Evolutionary conservation across 2,888 invertebrate species (phyloP).

Genomic region (Drosophila parthenogenetica): DNA sequence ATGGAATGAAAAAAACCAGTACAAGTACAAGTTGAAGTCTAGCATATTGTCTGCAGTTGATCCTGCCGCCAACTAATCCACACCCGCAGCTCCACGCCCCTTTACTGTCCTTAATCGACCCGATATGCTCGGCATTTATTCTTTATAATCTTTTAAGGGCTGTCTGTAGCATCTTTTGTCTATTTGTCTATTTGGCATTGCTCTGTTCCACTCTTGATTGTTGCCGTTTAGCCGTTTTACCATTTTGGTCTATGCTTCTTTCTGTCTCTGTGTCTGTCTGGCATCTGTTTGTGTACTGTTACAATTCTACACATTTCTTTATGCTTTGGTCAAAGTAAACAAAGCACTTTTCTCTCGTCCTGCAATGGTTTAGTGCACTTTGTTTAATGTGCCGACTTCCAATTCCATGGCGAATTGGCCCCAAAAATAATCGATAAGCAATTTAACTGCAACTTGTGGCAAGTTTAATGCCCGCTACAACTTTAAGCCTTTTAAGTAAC

Average conservation of each 20-base stretch:
- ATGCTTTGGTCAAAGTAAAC: constrained; percentile 48
- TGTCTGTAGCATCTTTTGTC: constrained; percentile 70
- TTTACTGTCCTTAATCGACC: not conserved
- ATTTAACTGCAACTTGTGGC: constrained; percentile 3
- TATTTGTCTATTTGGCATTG: constrained; percentile 61
- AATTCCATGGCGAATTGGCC: constrained; percentile 16
- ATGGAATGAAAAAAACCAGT: constrained; percentile 5
- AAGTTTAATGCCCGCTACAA: constrained; percentile 7
- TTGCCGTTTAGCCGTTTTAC: constrained; percentile 26
- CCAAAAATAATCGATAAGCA: constrained; percentile 25
- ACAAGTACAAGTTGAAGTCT: constrained; percentile 2
- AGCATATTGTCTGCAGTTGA: constrained; percentile 7
- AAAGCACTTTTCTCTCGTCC: constrained; percentile 63
- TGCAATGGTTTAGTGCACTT: constrained; percentile 56
- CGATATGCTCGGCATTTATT: constrained; percentile 39
- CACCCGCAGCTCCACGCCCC: not conserved
- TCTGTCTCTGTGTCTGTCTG: constrained; percentile 38
- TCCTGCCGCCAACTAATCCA: not conserved
- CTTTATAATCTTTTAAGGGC: constrained; percentile 74
- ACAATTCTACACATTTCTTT: constrained; percentile 7
- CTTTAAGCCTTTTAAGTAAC: not conserved
- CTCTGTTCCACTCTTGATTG: constrained; percentile 26
- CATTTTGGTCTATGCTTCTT: constrained; percentile 27
- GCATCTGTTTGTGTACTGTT: constrained; percentile 11
- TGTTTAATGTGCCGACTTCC: constrained; percentile 42